Evolutionary conservation across 2,113 vertebrate species (phyloP), one percentile per base, ranked within the genome.

Genomic region (Rhabdornis inornatus): DNA sequence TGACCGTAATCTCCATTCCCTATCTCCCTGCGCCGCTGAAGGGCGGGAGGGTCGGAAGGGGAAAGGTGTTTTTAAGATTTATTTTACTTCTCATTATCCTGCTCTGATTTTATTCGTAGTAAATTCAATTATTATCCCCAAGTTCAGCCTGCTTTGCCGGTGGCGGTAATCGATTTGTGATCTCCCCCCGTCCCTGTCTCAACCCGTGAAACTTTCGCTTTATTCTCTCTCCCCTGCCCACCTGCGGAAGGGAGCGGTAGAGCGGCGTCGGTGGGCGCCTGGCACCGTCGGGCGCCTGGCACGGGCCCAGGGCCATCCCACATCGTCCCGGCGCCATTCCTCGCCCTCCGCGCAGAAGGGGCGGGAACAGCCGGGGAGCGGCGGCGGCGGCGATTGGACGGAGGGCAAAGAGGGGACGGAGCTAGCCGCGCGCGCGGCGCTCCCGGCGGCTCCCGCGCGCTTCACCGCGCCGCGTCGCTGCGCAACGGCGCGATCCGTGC

Each of bases 221-320:
- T 4, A 3, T 6, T 53, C 24, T 4, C 7, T 30, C 57, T 42
- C 5, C 31, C 7, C 3, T 6, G 57, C 30, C 24, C 24, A 7
- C 15, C 2, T 1, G 65, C 2, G 11, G 49, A 13, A 30, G 37
- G 35, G 13, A 21, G 60, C 13, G 7, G 9, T 0, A 2, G 22
- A 9, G 21, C 20, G 6, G 11, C 7, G 3, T 1, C 2, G 24
- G 1, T 1, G 15, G 15, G 4, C 1, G 7, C 21, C 4, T 1
- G 13, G 39, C 39, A 40, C 13, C 39, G n/a, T n/a, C 39, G 20
- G 15, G 3, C 1, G 7, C 21, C 4, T 1, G 17, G 2, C 24
- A 3, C 14, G 4, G 2, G 2, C 28, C 12, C 23, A 0, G 1
- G 2, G 1, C 40, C 40, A 0, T 1, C 45, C 40, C 76, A 7